Base-by-base conservation (phyloP, 2,797 vertebrate genomes). In the Enteromius argenteus region DNA sequence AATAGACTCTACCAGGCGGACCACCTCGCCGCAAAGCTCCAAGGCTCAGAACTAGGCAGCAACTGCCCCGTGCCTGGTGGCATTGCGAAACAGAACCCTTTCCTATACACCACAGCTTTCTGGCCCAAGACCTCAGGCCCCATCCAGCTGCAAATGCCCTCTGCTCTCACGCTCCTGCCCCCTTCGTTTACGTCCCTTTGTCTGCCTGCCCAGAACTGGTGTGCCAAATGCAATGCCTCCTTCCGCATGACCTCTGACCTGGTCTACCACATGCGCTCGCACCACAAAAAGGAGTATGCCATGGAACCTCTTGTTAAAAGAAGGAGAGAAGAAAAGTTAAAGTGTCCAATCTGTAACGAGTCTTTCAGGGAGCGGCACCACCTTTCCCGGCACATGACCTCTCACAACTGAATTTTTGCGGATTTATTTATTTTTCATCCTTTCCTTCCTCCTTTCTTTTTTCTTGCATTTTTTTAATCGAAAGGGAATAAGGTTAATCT, bases 231-330 rank as follows among this genome's bases (percentile, higher is more conserved):
- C 93, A 99, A 99, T 86, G 97, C 97, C 81, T 99, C 98, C 49
- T 99, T 99, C 92, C 97, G 98, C 91, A 99, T 99, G 98, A 99
- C 98, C 85, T 99, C 98, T 62, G 98, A 99, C 95, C 93, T 99
- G 90, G 98, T 99, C 21, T 99, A 99, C 95, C 98, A 99, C 94
- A 99, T 99, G 98, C 93, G 98, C 60, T 99, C 97, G 32, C 98
- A 99, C 90, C 98, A 99, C 95, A 99, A 99, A 91, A 99, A 99
- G 94, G 98, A 99, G 88, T 99, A 93, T 53, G 91, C 97, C 62
- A 95, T 99, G 95, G 98, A 99, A 93, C 98, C 98, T 9, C 89
- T 99, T 87, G 96, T 99, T 71, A 99, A 99, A 92, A 92, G 98
- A 58, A 92, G 98, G 86, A 95, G 98, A 0, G 98, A 99, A 93